These are phyloP conservation scores for Agrotis clavis DNA, from an alignment of 2,888 invertebrate species.

Conservation along the genomic window DNA sequence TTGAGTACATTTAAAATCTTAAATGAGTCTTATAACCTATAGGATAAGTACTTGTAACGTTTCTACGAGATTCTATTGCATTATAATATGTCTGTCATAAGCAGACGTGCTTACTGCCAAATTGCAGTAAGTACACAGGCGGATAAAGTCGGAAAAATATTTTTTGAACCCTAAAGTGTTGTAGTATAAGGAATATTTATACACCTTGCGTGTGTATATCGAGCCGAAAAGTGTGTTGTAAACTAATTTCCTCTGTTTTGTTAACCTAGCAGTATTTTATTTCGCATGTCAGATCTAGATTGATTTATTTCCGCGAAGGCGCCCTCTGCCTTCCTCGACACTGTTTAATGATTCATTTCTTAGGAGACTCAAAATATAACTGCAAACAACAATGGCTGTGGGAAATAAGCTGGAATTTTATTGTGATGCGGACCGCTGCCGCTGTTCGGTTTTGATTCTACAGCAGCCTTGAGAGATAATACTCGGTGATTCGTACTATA, in stretches of 20 bases:
- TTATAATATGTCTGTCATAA: neutral
- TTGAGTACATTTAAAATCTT: neutral
- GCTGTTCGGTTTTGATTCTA: constrained; percentile 53
- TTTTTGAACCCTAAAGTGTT: neutral
- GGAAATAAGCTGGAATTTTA: constrained; percentile 67
- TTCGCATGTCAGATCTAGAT: constrained; percentile 57
- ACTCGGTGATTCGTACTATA: constrained; percentile 45
- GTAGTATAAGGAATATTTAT: constrained; percentile 20
- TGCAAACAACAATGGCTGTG: constrained; percentile 71
- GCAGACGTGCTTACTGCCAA: constrained; percentile 4
- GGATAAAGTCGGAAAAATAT: neutral
- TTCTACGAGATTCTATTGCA: neutral
- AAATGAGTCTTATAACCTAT: too few species aligned
- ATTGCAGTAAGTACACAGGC: neutral
- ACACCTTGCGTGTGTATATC: constrained; percentile 24
- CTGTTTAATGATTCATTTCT: constrained; percentile 78
- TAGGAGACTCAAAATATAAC: constrained; percentile 73
- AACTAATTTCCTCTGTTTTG: constrained; percentile 45
- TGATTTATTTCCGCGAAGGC: constrained; percentile 58
- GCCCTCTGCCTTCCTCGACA: constrained; percentile 55
- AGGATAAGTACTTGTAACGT: neutral
- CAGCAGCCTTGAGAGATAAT: constrained; percentile 41
- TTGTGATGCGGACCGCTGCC: constrained; percentile 49
- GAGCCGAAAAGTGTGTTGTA: constrained; percentile 8
- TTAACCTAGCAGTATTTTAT: constrained; percentile 58